Evolutionary conservation across 2,888 invertebrate species (phyloP), one percentile per base, ranked within the genome.

Genomic region (Cerceris rybyensis): DNA sequence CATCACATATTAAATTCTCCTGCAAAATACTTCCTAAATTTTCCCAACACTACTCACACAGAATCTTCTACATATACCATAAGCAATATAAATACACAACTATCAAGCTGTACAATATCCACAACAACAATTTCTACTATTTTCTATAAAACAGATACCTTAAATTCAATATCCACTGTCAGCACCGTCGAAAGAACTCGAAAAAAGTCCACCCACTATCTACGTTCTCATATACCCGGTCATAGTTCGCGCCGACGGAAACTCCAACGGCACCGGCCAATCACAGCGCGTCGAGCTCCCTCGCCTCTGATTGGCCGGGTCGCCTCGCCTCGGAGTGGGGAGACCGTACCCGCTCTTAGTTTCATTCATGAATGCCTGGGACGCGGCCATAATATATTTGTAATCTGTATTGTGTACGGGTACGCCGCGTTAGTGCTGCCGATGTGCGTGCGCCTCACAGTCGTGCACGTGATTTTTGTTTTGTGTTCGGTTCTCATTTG

Each of bases 341-440:
- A 61, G 75, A 50, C 16, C 16, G 41, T 55, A 17, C 64, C 70
- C 88, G 90, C 88, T 88, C 81, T 90, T 87, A 90, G 91, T 91
- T 91, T 91, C 91, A 91, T 91, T 91, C 91, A 91, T 91, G 91
- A 91, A 90, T 88, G 86, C 82, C 86, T 87, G 85, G 82, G 83
- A 78, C 82, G 87, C 87, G 83, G 89, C 88, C 88, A 87, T 88
- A 90, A 90, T 88, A 90, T 87, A 90, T 88, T 88, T 88, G 90
- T 89, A 88, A 89, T 88, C 88, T 88, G 88, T 90, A 88, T 89
- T 90, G 89, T 90, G 88, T 89, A 88, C 89, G 89, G 88, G 82
- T 88, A 86, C 80, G 81, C 85, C 88, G 89, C 87, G 90, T 89
- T 79, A 90, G 90, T 89, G 88, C 85, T 88, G 87, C 88, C 90